Percentiles rank a stretch among this genome's conserved stretches.
phyloP scores from a whole-genome alignment of 1,140 invertebrate species.

The Akabosia matsudoensis region DNA sequence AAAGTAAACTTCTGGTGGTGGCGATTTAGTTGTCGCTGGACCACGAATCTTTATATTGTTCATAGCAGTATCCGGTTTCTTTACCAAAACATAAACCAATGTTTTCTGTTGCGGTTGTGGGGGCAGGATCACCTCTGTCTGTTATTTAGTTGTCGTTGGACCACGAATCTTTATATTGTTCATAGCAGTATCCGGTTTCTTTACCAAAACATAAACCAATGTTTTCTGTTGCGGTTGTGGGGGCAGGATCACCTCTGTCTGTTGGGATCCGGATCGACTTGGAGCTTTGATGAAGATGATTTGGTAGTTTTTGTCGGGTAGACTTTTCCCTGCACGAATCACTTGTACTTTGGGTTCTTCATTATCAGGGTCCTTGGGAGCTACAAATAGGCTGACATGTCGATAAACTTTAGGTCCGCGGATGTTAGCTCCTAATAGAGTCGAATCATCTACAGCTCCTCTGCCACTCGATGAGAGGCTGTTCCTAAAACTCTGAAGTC shows the following conservation, averaged over 20 bases:
- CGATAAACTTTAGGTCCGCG: conserved; percentile 58
- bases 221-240: conserved; percentile 80
- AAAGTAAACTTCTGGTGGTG: conserved; percentile 81
- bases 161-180: conserved; percentile 72
- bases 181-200: conserved; percentile 76
- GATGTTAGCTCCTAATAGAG: neutral
- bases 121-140: conserved; percentile 67
- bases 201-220: conserved; percentile 78
- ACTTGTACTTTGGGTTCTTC: conserved; percentile 50
- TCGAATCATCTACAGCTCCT: neutral
- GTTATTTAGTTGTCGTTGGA: conserved; percentile 68
- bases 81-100: conserved; percentile 78
- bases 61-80: conserved; percentile 76
- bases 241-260: conserved; percentile 67
- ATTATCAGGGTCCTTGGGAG: conserved; percentile 65
- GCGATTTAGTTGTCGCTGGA: conserved; percentile 57
- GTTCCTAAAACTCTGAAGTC: neutral
- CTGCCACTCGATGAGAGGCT: neutral
- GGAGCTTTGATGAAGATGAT: conserved; percentile 85
- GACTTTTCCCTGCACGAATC: conserved; percentile 55
- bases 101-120: conserved; percentile 80
- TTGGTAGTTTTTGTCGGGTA: conserved; percentile 78
- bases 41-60: conserved; percentile 72
- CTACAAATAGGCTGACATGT: conserved; percentile 76
- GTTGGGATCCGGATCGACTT: conserved; percentile 70